Evolutionary conservation across 2,113 vertebrate genomes (phyloP).

Genomic region (Cyanistes caeruleus): DNA sequence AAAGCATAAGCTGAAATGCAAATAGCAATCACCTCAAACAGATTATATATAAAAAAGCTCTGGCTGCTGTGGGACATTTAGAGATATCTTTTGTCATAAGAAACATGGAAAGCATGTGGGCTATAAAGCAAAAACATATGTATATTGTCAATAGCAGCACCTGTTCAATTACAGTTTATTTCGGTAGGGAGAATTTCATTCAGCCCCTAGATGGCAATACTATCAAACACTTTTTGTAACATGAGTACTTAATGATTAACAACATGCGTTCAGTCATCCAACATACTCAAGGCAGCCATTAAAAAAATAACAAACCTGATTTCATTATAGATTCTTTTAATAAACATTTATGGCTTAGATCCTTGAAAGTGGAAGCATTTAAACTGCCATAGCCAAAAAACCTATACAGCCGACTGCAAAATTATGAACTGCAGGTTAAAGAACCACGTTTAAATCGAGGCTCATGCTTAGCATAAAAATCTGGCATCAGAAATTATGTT

Average conservation of each 20-base stretch:
- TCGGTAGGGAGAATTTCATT: conserved; percentile 78
- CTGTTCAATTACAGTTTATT: conserved; percentile 86
- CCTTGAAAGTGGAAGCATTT: conserved; percentile 80
- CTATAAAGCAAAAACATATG: conserved; percentile 90
- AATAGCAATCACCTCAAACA: conserved; percentile 79
- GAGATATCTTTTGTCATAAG: conserved; percentile 81
- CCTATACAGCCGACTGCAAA: conserved; percentile 33
- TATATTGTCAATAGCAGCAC: conserved; percentile 88
- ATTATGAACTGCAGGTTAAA: conserved; percentile 67
- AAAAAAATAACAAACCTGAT: conserved; percentile 90
- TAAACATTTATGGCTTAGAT: conserved; percentile 86
- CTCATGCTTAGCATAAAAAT: conserved; percentile 61
- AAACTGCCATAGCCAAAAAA: conserved; percentile 66
- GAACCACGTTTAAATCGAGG: conserved; percentile 48
- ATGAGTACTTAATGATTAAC: conserved; percentile 82
- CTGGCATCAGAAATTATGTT: conserved; percentile 52
- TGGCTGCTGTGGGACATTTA: conserved; percentile 77
- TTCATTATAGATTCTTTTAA: conserved; percentile 89
- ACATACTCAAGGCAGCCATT: conserved; percentile 84
- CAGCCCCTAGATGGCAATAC: conserved; percentile 93
- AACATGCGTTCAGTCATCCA: conserved; percentile 75
- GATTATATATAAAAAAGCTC: conserved; percentile 78
- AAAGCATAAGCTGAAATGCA: conserved; percentile 73
- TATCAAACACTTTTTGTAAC: conserved; percentile 85
- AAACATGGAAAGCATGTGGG: conserved; percentile 86